Evolutionary conservation across 2,113 vertebrate genomes (phyloP).

Genomic region (Colinus virginianus): DNA sequence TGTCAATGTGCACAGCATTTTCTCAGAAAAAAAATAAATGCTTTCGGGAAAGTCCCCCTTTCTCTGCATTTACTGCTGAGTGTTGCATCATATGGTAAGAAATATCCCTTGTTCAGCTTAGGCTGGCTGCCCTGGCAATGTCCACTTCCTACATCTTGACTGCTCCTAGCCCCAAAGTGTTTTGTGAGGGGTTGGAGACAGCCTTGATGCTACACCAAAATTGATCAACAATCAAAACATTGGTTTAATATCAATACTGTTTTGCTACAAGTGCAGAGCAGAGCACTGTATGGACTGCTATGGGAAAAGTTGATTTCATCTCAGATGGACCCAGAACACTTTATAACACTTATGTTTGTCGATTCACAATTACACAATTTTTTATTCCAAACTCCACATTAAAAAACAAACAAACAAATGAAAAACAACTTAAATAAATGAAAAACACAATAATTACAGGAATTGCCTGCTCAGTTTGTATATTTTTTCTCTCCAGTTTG

Average conservation of each 20-base stretch:
- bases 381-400: not conserved
- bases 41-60: not conserved
- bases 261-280: not conserved
- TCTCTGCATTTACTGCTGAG: not conserved
- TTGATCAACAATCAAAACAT: not conserved
- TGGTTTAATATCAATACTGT: not conserved
- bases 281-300: not conserved
- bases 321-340: not conserved
- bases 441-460: not conserved
- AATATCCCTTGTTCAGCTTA: not conserved
- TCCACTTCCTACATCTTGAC: not conserved
- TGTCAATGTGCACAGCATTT: not conserved
- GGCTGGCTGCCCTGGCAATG: not conserved
- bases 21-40: not conserved
- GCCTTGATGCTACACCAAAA: not conserved
- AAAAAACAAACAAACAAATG: not conserved
- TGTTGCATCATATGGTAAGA: not conserved
- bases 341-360: not conserved
- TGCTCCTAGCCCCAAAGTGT: not conserved
- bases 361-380: not conserved
- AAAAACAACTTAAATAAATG: not conserved
- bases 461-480: not conserved
- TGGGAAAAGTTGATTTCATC: not conserved
- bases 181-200: not conserved
- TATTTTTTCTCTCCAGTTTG: not conserved